Conservation (phyloP, 2,797 vertebrate genomes). For the Scomberomorus guttatus region DNA sequence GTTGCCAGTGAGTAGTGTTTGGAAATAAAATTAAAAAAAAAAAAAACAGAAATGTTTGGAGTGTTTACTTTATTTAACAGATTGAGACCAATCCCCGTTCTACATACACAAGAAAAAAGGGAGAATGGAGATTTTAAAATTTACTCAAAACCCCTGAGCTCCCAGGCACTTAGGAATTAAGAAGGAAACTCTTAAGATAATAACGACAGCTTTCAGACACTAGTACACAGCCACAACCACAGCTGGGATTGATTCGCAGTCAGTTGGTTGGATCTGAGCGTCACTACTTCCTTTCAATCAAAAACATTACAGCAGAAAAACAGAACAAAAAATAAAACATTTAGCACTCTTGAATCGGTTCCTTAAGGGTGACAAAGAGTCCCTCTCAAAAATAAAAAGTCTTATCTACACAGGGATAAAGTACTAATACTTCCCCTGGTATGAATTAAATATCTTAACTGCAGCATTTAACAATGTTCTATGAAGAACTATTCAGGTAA, state of each 20-base stretch:
- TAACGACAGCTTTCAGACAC: constrained; percentile 34
- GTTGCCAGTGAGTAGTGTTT: constrained; percentile 35
- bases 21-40: constrained; percentile 18
- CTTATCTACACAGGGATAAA: constrained; percentile 46
- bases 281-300: constrained; percentile 18
- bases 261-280: constrained; percentile 21
- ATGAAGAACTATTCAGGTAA: constrained; percentile 34
- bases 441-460: constrained; percentile 51
- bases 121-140: constrained; percentile 50
- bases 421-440: constrained; percentile 40
- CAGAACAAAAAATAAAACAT: constrained; percentile 23
- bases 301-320: constrained; percentile 43
- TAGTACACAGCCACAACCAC: constrained; percentile 1
- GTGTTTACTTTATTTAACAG: constrained; percentile 17
- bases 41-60: constrained; percentile 24
- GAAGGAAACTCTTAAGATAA: constrained; percentile 38
- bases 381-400: constrained; percentile 64
- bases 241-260: constrained; percentile 1
- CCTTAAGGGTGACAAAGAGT: constrained; percentile 44
- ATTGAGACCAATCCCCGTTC: background rate
- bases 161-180: constrained; percentile 78
- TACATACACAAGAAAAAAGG: constrained; percentile 42
- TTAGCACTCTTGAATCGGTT: constrained; percentile 83
- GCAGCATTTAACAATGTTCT: constrained; percentile 68
- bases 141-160: constrained; percentile 76